These are phyloP conservation scores for Drosophila dives DNA, from an alignment of 2,888 invertebrate genomes.

Conservation along the genomic window DNA sequence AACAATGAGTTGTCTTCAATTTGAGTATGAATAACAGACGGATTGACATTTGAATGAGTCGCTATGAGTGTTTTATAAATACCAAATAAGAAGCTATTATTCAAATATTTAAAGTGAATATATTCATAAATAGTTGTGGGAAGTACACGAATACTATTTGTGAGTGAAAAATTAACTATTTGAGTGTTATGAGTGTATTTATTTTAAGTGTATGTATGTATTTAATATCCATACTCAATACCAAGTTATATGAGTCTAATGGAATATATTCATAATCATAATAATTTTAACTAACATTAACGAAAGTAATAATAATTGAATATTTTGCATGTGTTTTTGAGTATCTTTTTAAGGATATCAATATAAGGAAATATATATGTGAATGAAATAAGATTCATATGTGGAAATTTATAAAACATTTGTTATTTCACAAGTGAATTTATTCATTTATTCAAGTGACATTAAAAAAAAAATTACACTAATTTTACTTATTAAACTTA, in stretches of 20 bases:
- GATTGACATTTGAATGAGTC: constrained; percentile 13
- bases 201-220: neutral
- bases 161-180: no score
- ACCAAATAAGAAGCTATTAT: neutral
- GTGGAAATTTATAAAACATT: neutral
- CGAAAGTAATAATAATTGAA: neutral
- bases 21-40: constrained; percentile 26
- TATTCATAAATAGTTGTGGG: neutral
- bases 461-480: neutral
- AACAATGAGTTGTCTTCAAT: constrained; percentile 23
- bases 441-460: neutral
- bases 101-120: neutral
- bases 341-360: no score
- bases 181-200: neutral
- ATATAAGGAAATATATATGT: neutral
- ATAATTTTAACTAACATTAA: neutral
- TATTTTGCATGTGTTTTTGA: no score
- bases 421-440: neutral
- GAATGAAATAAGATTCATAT: neutral
- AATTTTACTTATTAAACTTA: neutral
- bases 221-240: neutral
- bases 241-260: neutral
- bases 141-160: no score
- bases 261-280: neutral
- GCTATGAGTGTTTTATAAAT: constrained; percentile 4